These are phyloP conservation scores for Gryon sp. DNA, from an alignment of 1,140 invertebrate genomes.

Conservation along the genomic window DNA sequence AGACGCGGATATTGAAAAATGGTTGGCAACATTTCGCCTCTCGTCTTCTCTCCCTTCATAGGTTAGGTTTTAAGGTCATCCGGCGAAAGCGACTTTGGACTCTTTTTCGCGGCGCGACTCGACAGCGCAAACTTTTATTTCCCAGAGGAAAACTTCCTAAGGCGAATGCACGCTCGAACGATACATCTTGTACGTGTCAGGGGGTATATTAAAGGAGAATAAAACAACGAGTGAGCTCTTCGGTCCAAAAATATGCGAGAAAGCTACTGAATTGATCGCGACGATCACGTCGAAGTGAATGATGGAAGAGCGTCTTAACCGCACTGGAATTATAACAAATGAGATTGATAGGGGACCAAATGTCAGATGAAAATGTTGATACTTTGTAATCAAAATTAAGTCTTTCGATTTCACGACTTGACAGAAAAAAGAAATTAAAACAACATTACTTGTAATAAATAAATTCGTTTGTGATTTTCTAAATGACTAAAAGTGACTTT, in stretches of 20 bases:
- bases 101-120: conserved; percentile 44
- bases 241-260: conserved; percentile 47
- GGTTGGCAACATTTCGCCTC: conserved; percentile 18
- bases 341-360: neutral
- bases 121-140: conserved; percentile 61
- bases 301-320: conserved; percentile 39
- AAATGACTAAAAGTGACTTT: too few relatives aligned
- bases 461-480: too few relatives aligned
- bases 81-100: conserved; percentile 49
- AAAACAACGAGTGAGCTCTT: conserved; percentile 39
- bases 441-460: too few relatives aligned
- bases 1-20: conserved; percentile 51
- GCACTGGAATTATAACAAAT: conserved; percentile 41
- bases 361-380: conserved; percentile 10
- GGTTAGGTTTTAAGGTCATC: conserved; percentile 49
- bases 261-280: conserved; percentile 44
- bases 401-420: too few relatives aligned
- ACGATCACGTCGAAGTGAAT: conserved; percentile 46
- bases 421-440: too few relatives aligned
- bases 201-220: conserved; percentile 53
- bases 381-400: conserved; percentile 1
- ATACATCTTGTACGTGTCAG: conserved; percentile 55
- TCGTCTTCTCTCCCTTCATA: neutral
- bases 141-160: conserved; percentile 56
- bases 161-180: conserved; percentile 47